Percentiles rank a stretch among this genome's conserved stretches.
Evolutionary conservation across 2,113 vertebrate genomes (phyloP).

Genomic region (Solenodon paradoxus): DNA sequence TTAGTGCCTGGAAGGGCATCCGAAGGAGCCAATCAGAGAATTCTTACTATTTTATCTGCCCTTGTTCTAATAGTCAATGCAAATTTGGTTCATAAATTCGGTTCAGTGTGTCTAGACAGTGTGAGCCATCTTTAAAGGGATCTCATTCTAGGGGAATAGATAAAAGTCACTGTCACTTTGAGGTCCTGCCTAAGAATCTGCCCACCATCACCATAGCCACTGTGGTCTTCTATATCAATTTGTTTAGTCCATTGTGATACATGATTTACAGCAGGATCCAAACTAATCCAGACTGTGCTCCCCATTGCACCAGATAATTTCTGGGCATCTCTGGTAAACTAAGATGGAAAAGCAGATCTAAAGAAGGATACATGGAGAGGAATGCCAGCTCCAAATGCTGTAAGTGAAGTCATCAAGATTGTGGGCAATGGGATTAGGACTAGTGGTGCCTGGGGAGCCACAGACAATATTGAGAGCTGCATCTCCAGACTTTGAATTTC

Average conservation of each 20-base stretch:
- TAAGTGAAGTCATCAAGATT: not conserved
- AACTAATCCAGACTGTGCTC: not conserved
- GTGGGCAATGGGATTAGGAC: not conserved
- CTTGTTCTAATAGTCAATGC: not conserved
- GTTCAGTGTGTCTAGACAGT: not conserved
- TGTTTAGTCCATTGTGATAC: not conserved
- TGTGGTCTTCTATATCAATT: not conserved
- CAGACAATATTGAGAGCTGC: not conserved
- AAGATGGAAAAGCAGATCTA: not conserved
- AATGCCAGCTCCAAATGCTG: not conserved
- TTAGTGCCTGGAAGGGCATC: not conserved
- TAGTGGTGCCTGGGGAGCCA: not conserved
- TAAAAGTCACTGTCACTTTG: not conserved
- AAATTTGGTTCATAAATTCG: not conserved
- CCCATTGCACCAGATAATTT: not conserved
- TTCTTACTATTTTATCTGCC: not conserved
- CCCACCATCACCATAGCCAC: not conserved
- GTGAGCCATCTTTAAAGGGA: not conserved
- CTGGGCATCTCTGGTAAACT: not conserved
- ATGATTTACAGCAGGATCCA: not conserved
- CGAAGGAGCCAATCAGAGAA: not conserved
- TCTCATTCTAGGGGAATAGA: not conserved
- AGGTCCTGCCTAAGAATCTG: not conserved
- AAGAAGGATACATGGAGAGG: not conserved
- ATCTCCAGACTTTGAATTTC: slow-evolving; percentile 40